phyloP scores from a whole-genome alignment of 1,140 invertebrate species.

The Bombus affinis region DNA sequence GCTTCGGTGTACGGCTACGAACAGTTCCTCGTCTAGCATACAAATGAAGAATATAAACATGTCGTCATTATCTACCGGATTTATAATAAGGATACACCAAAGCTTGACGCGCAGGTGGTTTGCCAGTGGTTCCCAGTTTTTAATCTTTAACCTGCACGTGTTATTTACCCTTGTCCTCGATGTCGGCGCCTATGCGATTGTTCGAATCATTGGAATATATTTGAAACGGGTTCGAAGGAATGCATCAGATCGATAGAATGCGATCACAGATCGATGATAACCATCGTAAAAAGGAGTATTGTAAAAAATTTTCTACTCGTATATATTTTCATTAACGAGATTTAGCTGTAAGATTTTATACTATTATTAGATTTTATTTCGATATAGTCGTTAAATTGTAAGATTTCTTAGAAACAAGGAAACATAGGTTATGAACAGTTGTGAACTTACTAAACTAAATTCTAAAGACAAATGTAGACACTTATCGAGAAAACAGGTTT shows the following conservation, averaged over 20 bases:
- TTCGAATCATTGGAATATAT: neutral
- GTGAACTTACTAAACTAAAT: neutral
- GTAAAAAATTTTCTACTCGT: neutral
- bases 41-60: slow-evolving; percentile 81
- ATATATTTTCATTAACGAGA: too few relatives aligned
- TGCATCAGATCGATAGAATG: neutral
- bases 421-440: too few relatives aligned
- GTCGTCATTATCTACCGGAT: slow-evolving; percentile 78
- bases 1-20: slow-evolving; percentile 64
- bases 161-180: too few relatives aligned
- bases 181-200: neutral
- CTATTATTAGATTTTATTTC: too few relatives aligned
- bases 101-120: slow-evolving; percentile 67
- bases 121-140: slow-evolving; percentile 62
- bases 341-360: too few relatives aligned
- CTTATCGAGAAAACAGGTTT: too few relatives aligned
- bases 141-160: too few relatives aligned
- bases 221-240: slow-evolving; percentile 8
- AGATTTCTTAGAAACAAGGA: too few relatives aligned
- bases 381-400: too few relatives aligned
- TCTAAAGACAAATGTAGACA: neutral
- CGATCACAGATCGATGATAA: too few relatives aligned
- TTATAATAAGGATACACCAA: slow-evolving; percentile 74
- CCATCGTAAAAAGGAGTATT: neutral
- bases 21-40: slow-evolving; percentile 74